Evolutionary conservation across 2,113 vertebrate species (phyloP).

Genomic region (Scophthalmus maximus): DNA sequence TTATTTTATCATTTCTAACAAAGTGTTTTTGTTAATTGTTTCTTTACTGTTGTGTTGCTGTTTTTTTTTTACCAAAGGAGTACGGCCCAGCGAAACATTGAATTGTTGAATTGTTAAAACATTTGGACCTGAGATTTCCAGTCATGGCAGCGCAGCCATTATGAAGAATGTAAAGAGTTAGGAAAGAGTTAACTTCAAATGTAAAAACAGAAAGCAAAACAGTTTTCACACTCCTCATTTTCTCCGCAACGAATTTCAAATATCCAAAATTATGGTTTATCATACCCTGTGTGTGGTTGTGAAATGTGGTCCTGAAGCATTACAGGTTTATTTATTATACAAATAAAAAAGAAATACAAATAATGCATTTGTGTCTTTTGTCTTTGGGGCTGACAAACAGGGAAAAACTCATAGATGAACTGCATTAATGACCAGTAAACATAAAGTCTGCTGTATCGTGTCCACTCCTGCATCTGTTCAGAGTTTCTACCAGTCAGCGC

Average conservation of each 20-base stretch:
- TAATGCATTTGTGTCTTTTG: not conserved
- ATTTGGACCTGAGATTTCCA: not conserved
- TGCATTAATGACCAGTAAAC: too few species aligned
- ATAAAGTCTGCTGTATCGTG: too few species aligned
- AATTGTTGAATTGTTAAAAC: conserved; percentile 16
- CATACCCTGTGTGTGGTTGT: conserved; percentile 75
- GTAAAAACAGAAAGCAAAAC: conserved; percentile 13
- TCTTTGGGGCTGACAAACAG: not conserved
- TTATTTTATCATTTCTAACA: conserved; percentile 23
- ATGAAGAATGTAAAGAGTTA: conserved; percentile 43
- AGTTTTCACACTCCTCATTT: conserved; percentile 7
- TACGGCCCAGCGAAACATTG: not conserved
- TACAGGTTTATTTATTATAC: conserved; percentile 81
- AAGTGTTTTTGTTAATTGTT: conserved; percentile 3
- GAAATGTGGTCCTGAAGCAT: conserved; percentile 75
- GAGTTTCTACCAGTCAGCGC: too few species aligned
- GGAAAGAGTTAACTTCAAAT: conserved; percentile 11
- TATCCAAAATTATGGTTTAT: conserved; percentile 47
- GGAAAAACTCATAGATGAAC: too few species aligned
- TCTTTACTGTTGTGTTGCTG: conserved; percentile 21
- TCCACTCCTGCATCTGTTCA: too few species aligned
- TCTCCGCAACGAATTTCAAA: conserved; percentile 25
- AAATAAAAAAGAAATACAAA: conserved; percentile 70
- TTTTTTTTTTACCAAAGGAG: conserved; percentile 34
- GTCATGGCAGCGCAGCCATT: conserved; percentile 5